phyloP scores from a whole-genome alignment of 2,888 invertebrate species.

The Poecilobothrus nobilitatus region DNA sequence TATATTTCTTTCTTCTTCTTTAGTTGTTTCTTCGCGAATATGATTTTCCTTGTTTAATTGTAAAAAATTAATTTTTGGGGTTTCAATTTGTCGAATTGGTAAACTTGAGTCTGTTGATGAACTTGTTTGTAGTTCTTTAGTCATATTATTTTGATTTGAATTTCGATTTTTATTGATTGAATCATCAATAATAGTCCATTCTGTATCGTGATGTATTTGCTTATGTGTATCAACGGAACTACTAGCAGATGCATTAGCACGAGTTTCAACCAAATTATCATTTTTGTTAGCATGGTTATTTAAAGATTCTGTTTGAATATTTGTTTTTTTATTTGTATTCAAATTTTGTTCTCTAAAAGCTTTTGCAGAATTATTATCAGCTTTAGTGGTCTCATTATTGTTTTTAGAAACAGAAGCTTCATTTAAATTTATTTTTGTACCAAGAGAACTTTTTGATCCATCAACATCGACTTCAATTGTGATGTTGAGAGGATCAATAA shows the following conservation, averaged over 20 bases:
- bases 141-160: background rate
- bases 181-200: background rate
- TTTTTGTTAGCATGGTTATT: too few species aligned
- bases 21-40: background rate
- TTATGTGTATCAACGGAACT: too few species aligned
- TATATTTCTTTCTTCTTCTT: too few species aligned
- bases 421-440: too few species aligned
- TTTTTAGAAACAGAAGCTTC: too few species aligned
- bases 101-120: background rate
- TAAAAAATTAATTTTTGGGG: background rate
- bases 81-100: too few species aligned
- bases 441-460: too few species aligned
- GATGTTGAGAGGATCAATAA: background rate
- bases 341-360: background rate
- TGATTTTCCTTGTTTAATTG: constrained; percentile 1
- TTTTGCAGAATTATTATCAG: background rate
- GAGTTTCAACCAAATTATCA: too few species aligned
- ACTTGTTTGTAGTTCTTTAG: background rate
- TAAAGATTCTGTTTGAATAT: too few species aligned
- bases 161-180: background rate
- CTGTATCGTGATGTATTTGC: background rate
- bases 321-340: too few species aligned
- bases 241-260: too few species aligned
- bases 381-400: too few species aligned
- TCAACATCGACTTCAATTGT: background rate